Percentiles rank a stretch among this genome's conserved stretches.
Evolutionary conservation across 2,113 vertebrate genomes (phyloP).

Genomic region (Pterophyllum scalare): DNA sequence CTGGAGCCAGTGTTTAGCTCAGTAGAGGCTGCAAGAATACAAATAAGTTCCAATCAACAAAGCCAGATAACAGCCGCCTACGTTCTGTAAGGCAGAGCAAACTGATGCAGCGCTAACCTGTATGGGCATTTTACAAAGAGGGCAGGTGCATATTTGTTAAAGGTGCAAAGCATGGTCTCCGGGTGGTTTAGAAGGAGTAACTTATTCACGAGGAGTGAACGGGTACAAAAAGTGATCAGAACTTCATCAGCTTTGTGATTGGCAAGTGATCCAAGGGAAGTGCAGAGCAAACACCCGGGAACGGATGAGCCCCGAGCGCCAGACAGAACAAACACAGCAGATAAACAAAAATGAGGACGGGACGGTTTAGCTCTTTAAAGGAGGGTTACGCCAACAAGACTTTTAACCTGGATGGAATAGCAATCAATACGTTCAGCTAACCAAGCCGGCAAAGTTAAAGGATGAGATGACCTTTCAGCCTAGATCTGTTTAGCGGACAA

Average conservation of each 20-base stretch:
- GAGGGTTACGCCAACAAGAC: conserved; percentile 30
- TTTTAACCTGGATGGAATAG: conserved; percentile 15
- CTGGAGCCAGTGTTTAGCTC: neutral
- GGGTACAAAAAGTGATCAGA: neutral
- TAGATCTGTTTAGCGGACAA: neutral
- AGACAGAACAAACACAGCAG: conserved; percentile 48
- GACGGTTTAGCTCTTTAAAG: conserved; percentile 1
- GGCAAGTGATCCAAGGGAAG: conserved; percentile 29
- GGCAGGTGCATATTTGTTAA: neutral
- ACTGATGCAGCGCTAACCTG: neutral
- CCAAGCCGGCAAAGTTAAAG: neutral
- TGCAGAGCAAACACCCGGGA: conserved; percentile 44
- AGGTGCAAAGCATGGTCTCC: neutral
- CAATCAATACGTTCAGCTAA: neutral
- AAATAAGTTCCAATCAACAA: neutral
- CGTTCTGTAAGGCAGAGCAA: neutral
- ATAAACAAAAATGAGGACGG: conserved; percentile 6
- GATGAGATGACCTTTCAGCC: neutral
- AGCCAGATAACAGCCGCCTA: neutral
- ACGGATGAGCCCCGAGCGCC: conserved; percentile 21
- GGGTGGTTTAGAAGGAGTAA: too few relatives aligned
- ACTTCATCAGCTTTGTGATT: conserved; percentile 25
- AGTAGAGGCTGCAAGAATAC: neutral
- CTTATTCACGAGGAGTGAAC: neutral
- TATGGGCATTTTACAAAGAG: neutral